These are phyloP conservation scores for Psephotus haematonotus DNA, from an alignment of 2,113 vertebrate species.

Conservation along the genomic window DNA sequence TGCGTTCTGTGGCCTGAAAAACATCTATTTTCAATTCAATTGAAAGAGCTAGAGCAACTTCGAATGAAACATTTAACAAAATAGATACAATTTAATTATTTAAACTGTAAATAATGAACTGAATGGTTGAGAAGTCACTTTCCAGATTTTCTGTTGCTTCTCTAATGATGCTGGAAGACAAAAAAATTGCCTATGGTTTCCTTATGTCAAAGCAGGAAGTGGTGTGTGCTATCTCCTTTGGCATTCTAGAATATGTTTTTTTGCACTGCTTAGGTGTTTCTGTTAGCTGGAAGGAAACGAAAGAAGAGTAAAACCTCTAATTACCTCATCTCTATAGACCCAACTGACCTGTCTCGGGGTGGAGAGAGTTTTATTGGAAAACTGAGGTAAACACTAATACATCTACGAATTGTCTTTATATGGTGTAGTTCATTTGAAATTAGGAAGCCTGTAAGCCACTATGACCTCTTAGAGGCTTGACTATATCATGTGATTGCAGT, in stretches of 20 bases:
- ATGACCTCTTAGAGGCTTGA: background rate
- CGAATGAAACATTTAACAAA: constrained; percentile 52
- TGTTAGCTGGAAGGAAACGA: constrained; percentile 95
- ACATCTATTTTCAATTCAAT: background rate
- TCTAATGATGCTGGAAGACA: background rate
- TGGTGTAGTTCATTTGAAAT: background rate
- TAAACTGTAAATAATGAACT: constrained; percentile 43
- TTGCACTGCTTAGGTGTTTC: constrained; percentile 84
- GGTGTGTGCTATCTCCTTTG: background rate
- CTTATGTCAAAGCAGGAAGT: background rate
- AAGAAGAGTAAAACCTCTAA: constrained; percentile 99
- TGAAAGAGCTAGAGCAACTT: background rate
- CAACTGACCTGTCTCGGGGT: constrained; percentile 95
- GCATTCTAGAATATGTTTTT: background rate
- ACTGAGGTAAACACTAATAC: constrained; percentile 81
- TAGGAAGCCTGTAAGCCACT: background rate
- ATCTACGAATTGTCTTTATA: background rate
- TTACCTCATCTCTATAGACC: constrained; percentile 99
- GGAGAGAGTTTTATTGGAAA: constrained; percentile 99
- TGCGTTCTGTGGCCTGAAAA: constrained; percentile 6
- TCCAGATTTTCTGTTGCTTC: background rate
- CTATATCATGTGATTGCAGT: background rate
- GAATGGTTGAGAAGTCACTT: background rate
- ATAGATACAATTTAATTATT: constrained; percentile 50
- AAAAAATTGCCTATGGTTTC: background rate